Base-by-base conservation (phyloP, 2,888 invertebrate genomes). In the Archips xylosteana region DNA sequence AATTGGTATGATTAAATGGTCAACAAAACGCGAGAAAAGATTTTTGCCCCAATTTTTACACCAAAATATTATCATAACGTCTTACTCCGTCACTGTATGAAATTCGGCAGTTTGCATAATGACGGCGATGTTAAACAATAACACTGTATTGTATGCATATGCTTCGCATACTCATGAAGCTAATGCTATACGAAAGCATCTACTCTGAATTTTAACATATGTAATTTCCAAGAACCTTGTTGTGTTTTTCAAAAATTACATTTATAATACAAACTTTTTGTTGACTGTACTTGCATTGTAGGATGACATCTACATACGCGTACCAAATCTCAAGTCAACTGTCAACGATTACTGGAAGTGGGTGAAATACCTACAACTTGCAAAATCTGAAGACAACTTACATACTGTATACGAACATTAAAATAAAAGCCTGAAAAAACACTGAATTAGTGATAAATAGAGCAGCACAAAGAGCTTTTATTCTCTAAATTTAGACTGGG, bases 101-200 rank as follows among this genome's bases (percentile, higher is more conserved):
- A 47, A 32, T 42, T 66, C 49, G 65, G 49, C 42, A 57, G 60
- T 60, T 60, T 36, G 45, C 63, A 61, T 54, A 67, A 54, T 36
- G 42, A 47, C 4, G 42, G 54, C n/a, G 54, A 39, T 51, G 32
- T 42, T 42, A 64, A 60, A 73, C 64, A 59, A 64, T 73, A 64
- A 73, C 45, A 36, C 5, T 32, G 68, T 64, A 73, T 73, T 69
- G 73, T 73, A 73, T 69, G 73, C 68, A 63, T 36, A 71, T 71
- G 64, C 45, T 63, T 64, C 64, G 63, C 49, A 68, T 57, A 60
- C 64, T 59, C 49, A 68, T 57, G 54, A 60, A 42, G 64, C 36
- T 32, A 23, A 23, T 61, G 39, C 23, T 57, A 57, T 10, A 32
- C 32, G 12, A 32, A 34, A 57, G 23, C 57, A 57, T 57, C 12